phyloP scores from a whole-genome alignment of 92 coral and sea anemone genomes.

The Umimayanthus chanpuru region DNA sequence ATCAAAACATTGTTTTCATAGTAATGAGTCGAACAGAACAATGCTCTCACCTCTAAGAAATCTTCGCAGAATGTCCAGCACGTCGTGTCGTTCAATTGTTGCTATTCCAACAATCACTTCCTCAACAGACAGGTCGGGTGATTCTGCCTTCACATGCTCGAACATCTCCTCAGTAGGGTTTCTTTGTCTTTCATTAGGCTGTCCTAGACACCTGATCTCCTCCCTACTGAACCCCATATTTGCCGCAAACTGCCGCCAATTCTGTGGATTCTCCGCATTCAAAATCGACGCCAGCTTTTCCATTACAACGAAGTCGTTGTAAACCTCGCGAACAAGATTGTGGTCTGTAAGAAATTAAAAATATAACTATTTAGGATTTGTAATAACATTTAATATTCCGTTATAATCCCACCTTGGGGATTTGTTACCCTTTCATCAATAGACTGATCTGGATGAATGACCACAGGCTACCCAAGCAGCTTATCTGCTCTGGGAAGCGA shows the following conservation, averaged over 20 bases:
- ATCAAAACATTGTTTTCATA: too few relatives aligned
- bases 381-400: too few relatives aligned
- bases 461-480: too few relatives aligned
- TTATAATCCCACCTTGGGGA: too few relatives aligned
- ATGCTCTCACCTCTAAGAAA: too few relatives aligned
- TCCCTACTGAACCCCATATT: neutral
- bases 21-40: too few relatives aligned
- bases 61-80: neutral
- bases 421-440: too few relatives aligned
- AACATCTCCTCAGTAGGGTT: neutral
- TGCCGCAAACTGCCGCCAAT: constrained; percentile 7
- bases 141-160: neutral
- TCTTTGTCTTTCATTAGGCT: neutral
- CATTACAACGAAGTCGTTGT: constrained; percentile 19
- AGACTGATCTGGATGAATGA: too few relatives aligned
- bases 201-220: neutral
- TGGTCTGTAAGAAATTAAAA: neutral
- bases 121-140: neutral
- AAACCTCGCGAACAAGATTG: neutral
- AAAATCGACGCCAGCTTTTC: neutral
- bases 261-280: neutral
- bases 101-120: neutral
- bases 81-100: neutral
- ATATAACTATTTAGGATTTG: too few relatives aligned
- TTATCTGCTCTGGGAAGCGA: too few relatives aligned